Evolutionary conservation across 2,797 vertebrate species (phyloP).

Genomic region (Ibycter americanus): DNA sequence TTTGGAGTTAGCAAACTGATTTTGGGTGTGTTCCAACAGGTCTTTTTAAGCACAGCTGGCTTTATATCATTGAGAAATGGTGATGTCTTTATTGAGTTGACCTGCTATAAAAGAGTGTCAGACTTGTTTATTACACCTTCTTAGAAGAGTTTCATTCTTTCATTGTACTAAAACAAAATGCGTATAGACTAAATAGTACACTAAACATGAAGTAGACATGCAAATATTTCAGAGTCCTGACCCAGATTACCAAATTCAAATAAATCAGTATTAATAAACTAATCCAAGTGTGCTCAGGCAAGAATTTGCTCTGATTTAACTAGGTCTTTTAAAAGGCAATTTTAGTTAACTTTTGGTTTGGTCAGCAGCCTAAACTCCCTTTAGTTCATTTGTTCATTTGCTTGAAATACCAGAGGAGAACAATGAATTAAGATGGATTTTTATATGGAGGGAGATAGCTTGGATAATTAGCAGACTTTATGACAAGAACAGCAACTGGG

Average conservation of each 20-base stretch:
- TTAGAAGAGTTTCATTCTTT: conserved; percentile 19
- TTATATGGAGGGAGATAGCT: not conserved
- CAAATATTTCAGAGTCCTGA: conserved; percentile 24
- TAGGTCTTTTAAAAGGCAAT: not conserved
- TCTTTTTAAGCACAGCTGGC: not conserved
- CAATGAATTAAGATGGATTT: not conserved
- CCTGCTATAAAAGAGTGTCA: conserved; percentile 18
- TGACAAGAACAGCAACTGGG: not conserved
- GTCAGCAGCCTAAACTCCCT: not conserved
- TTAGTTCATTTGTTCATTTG: not conserved
- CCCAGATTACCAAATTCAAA: conserved; percentile 14
- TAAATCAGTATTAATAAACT: conserved; percentile 14
- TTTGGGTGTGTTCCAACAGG: not conserved
- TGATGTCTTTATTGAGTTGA: conserved; percentile 38
- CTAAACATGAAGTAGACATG: conserved; percentile 1
- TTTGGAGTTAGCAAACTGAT: not conserved
- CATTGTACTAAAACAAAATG: not conserved
- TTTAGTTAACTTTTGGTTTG: not conserved
- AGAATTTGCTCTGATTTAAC: conserved; percentile 6
- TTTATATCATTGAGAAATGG: not conserved
- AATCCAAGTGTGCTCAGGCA: not conserved
- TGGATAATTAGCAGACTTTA: not conserved
- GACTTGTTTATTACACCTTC: conserved; percentile 53
- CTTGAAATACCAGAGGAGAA: not conserved
- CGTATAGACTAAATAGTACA: conserved; percentile 5